These are phyloP conservation scores for Hydractinia echinata DNA, from an alignment of 30 jellyfish, hydroid and myxozoan genomes.

Conservation along the genomic window DNA sequence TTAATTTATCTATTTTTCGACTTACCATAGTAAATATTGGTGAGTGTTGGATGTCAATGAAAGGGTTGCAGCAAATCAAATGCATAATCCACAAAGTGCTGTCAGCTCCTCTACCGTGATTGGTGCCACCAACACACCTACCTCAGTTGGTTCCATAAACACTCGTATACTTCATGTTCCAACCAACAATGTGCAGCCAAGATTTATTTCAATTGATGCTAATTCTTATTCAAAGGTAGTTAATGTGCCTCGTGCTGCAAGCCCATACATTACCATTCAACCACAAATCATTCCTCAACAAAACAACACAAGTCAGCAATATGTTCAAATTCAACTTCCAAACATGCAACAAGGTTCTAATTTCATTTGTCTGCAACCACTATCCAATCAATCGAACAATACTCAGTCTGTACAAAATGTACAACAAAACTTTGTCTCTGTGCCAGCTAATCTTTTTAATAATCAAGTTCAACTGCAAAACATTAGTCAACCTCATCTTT, in stretches of 20 bases:
- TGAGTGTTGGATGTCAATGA: too few species aligned
- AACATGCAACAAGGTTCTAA: slow-evolving; percentile 9
- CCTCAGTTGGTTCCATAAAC: not conserved
- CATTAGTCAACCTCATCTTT: not conserved
- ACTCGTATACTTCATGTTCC: slow-evolving; percentile 7
- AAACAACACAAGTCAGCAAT: not conserved
- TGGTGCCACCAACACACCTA: slow-evolving; percentile 10
- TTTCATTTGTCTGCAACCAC: not conserved
- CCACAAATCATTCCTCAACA: not conserved
- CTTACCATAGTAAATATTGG: too few species aligned
- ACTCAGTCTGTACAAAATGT: not conserved
- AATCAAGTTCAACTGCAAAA: not conserved
- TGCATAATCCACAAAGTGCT: slow-evolving; percentile 1
- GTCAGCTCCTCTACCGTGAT: not conserved
- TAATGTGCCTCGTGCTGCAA: not conserved
- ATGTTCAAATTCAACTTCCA: slow-evolving; percentile 22
- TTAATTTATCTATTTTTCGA: too few species aligned
- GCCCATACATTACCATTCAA: slow-evolving; percentile 14
- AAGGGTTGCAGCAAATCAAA: not conserved
- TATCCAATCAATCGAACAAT: not conserved
- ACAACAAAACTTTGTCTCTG: not conserved
- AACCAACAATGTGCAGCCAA: not conserved
- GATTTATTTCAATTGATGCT: slow-evolving; percentile 2
- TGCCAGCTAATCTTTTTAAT: not conserved
- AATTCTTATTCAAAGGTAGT: not conserved